phyloP scores from a whole-genome alignment of 2,113 vertebrate genomes.

The Chamaetylas fuelleborni region DNA sequence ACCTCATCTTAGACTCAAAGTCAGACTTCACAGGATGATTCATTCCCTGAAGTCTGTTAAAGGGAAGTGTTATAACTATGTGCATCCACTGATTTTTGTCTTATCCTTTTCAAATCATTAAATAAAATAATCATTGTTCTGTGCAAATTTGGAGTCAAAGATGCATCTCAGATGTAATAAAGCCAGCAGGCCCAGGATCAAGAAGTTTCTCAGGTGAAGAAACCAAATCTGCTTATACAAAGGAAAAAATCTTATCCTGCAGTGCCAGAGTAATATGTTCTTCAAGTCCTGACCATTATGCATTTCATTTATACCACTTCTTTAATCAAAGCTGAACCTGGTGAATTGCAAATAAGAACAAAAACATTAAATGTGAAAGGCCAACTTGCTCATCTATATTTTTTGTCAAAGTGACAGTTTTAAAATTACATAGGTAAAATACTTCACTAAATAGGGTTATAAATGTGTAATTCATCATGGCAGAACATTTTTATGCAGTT shows the following conservation, averaged over 20 bases:
- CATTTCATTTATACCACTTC: constrained; percentile 59
- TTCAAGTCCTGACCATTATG: constrained; percentile 61
- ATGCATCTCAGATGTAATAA: constrained; percentile 31
- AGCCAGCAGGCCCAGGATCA: constrained; percentile 10
- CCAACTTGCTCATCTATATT: constrained; percentile 77
- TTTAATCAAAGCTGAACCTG: constrained; percentile 77
- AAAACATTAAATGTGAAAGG: constrained; percentile 81
- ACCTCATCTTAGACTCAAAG: background rate
- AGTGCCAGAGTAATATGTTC: constrained; percentile 59
- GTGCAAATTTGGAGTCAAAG: constrained; percentile 22
- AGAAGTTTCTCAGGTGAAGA: constrained; percentile 64
- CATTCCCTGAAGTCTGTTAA: background rate
- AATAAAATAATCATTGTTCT: background rate
- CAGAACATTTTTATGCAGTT: constrained; percentile 72
- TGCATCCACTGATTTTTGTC: background rate
- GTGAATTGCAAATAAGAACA: constrained; percentile 77
- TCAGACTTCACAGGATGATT: background rate
- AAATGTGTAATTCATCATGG: constrained; percentile 78
- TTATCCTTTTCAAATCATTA: constrained; percentile 44
- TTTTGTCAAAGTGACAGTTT: constrained; percentile 81
- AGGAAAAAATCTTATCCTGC: constrained; percentile 47
- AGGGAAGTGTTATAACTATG: background rate
- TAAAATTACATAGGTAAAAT: constrained; percentile 80
- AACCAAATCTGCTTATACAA: constrained; percentile 49
- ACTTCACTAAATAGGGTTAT: constrained; percentile 76